Conservation (phyloP, 1,140 invertebrate species). For the Spodoptera litura region DNA sequence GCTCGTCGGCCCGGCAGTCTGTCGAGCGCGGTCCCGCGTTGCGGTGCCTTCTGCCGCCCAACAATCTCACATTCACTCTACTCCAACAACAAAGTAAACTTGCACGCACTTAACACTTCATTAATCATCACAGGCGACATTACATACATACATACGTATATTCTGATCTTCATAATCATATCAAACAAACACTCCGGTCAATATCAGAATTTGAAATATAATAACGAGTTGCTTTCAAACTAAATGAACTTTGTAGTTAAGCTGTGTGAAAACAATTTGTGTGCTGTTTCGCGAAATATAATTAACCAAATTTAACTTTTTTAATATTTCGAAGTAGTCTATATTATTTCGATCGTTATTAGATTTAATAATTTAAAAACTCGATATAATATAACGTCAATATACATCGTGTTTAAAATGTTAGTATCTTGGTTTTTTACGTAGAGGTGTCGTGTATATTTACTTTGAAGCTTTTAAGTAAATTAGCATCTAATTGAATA, state of each 20-base stretch:
- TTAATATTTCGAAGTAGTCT: background rate
- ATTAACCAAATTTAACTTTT: no score
- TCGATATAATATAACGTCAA: no score
- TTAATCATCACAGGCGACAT: conserved; percentile 4
- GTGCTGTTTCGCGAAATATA: no score
- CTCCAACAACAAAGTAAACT: conserved; percentile 28
- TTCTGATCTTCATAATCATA: background rate
- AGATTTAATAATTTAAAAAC: no score
- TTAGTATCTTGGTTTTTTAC: conserved; percentile 14
- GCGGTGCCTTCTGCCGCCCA: conserved; percentile 42
- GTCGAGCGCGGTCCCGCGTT: conserved; percentile 48
- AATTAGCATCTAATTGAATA: conserved; percentile 48
- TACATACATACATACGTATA: background rate
- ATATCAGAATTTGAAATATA: conserved; percentile 1
- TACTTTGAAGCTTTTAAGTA: conserved; percentile 48
- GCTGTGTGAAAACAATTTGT: conserved; percentile 2
- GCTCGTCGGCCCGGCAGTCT: conserved; percentile 19
- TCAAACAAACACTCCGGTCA: background rate
- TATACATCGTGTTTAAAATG: background rate
- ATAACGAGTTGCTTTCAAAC: background rate
- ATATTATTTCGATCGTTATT: no score
- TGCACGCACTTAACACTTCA: conserved; percentile 8
- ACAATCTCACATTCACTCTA: conserved; percentile 8
- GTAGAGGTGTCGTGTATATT: conserved; percentile 33
- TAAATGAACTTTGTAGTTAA: conserved; percentile 2